Evolutionary conservation across 2,113 vertebrate species (phyloP), one percentile per base, ranked within the genome.

Genomic region (Furnarius figulus): DNA sequence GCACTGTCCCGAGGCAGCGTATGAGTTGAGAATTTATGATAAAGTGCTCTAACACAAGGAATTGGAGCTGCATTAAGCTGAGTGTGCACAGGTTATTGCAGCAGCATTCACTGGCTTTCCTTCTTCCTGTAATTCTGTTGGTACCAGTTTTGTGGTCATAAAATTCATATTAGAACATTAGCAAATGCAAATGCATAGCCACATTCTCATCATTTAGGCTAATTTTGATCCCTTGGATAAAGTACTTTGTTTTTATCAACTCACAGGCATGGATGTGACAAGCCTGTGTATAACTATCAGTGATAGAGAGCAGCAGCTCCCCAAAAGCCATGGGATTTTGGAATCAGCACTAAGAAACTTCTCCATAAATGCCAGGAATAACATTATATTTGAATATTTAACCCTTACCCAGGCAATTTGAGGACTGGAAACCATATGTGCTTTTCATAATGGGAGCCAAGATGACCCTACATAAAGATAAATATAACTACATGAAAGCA

Each of bases 321-420:
- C 61, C 78, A 90, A 92, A 81, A 93, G 76, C 90, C 68, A 88
- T 93, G 95, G 77, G 93, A 96, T 81, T 88, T 93, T 96, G 96
- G 93, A 96, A 68, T 92, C 68, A 6, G 70, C 95, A 95, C 96
- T 93, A 84, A 93, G 96, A 87, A 95, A 89, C 73, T 92, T 95
- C 33, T 96, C 95, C 86, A 94, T 95, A 97, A 97, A 96, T 95
- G 95, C 95, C 92, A 96, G 95, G 90, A 96, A 95, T 96, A 96
- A 95, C 90, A 92, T 92, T 97, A 94, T 96, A 96, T 96, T 96
- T 95, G 83, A 97, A 95, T 97, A 89, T 96, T 97, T 96, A 96
- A 97, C 96, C 96, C 93, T 96, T 97, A 96, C 83, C 70, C 92
- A 87, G 94, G 93, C 95, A 97, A 94, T 96, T 94, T 94, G 88